Evolutionary conservation across 1,140 invertebrate species (phyloP).

Genomic region (Hypothenemus hampei): DNA sequence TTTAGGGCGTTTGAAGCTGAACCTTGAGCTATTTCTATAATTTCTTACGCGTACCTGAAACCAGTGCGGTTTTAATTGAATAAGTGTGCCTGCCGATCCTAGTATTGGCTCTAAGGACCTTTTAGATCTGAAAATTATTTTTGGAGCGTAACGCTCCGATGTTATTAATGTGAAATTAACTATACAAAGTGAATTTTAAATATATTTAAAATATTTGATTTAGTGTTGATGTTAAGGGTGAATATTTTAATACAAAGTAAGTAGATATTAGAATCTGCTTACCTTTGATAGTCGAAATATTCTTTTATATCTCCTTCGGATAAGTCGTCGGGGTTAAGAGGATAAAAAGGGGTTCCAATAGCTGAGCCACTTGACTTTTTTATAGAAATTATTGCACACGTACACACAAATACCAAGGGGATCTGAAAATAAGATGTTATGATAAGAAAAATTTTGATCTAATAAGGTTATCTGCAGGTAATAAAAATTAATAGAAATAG

Average conservation of each 20-base stretch:
- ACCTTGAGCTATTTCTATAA: not conserved
- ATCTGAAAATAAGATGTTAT: slow-evolving; percentile 23
- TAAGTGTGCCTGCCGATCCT: slow-evolving; percentile 5
- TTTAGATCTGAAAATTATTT: slow-evolving; percentile 19
- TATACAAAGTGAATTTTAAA: too few species aligned
- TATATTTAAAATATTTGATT: too few species aligned
- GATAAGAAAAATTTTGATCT: not conserved
- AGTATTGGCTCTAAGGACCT: not conserved
- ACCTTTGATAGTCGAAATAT: slow-evolving; percentile 28
- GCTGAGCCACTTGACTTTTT: slow-evolving; percentile 23
- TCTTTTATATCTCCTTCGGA: slow-evolving; percentile 26
- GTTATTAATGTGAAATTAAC: not conserved
- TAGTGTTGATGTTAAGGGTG: too few species aligned
- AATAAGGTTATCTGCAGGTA: not conserved
- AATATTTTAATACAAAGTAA: too few species aligned
- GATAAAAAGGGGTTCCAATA: slow-evolving; percentile 29
- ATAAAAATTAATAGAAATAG: slow-evolving; percentile 1
- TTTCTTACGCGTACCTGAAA: slow-evolving; percentile 4
- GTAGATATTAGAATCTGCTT: too few species aligned
- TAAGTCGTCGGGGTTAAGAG: slow-evolving; percentile 31
- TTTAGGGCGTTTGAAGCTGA: slow-evolving; percentile 2
- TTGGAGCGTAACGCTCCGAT: not conserved
- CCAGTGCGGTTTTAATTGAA: slow-evolving; percentile 2
- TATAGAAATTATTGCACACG: slow-evolving; percentile 20
- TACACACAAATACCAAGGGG: slow-evolving; percentile 23